Evolutionary conservation across 2,113 vertebrate species (phyloP), one percentile per base, ranked within the genome.

Genomic region (Chaetops frenatus): DNA sequence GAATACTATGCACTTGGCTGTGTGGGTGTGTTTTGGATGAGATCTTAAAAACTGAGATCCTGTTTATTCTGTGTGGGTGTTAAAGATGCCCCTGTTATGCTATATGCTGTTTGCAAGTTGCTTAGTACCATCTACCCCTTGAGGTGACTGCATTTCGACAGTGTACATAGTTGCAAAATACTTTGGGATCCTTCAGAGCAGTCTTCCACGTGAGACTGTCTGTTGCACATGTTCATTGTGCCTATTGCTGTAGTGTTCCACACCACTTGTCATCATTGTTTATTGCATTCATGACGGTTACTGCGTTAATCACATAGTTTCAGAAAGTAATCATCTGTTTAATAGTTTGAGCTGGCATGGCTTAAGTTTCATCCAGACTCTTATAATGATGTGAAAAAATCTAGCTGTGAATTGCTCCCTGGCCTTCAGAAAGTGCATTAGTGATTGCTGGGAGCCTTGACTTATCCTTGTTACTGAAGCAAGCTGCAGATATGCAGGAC

Each of bases 1-100:
- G 72, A 84, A 83, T 86, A 51, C 44, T n/a, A 1, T 48, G 16
- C 56, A 61, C 61, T 94, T 78, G 77, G 7, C 69, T 84, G 7
- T 57, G 83, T 89, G 77, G 91, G 86, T 76, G 65, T 92, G 56
- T 93, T 94, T 92, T 96, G 89, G 83, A 92, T 71, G 60, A 64
- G 72, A 42, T 51, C 40, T 79, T 67, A 70, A 88, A 94, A 94
- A 76, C 40, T 56, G 80, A 87, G 88, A 81, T 84, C 48, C 48
- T 87, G 40, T 94, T 96, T 94, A 66, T 95, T 84, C 51, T 89
- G 20, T 29, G 72, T 81, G 83, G 80, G 77, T 51, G 86, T 84
- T 74, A 45, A 87, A 95, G 86, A 81, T 92, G 67, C 86, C 61
- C 44, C 51, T 88, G 64, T 86, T 92, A 48, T 0, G 24, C 47